Evolutionary conservation across 2,888 invertebrate genomes (phyloP).

Genomic region (Hirtodrosophila confusa): DNA sequence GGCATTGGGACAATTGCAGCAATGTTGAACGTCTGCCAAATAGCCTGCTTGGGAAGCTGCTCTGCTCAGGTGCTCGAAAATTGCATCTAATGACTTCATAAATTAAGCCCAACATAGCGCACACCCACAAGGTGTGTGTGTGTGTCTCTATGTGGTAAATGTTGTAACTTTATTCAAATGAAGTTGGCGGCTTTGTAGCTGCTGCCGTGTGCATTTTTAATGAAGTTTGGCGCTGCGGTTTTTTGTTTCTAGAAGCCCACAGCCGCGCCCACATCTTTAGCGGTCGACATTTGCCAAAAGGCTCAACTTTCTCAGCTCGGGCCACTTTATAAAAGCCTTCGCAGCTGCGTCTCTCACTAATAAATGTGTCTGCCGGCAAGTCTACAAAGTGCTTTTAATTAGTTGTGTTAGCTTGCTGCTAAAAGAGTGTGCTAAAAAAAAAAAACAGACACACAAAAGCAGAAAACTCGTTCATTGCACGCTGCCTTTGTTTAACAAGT

Average conservation of each 20-base stretch:
- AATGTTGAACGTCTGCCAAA: conserved; percentile 53
- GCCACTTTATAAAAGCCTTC: conserved; percentile 19
- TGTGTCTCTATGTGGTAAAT: conserved; percentile 3
- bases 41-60: conserved; percentile 15
- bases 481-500: conserved; percentile 41
- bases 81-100: conserved; percentile 70
- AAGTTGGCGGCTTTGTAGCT: conserved; percentile 51
- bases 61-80: conserved; percentile 62
- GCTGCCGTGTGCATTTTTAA: conserved; percentile 68
- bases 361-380: conserved; percentile 62
- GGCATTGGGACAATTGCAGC: conserved; percentile 54
- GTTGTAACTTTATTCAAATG: conserved; percentile 43
- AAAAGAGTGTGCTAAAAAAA: conserved; percentile 15
- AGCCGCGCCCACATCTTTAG: conserved; percentile 60
- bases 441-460: background rate
- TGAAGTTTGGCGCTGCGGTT: conserved; percentile 64
- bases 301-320: conserved; percentile 54
- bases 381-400: conserved; percentile 73
- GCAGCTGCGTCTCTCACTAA: conserved; percentile 56
- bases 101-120: conserved; percentile 48
- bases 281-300: conserved; percentile 63
- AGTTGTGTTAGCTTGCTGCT: conserved; percentile 65
- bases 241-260: conserved; percentile 29
- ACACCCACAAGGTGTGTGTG: background rate
- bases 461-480: background rate